phyloP scores from a whole-genome alignment of 2,888 invertebrate genomes.

The Labia minor region DNA sequence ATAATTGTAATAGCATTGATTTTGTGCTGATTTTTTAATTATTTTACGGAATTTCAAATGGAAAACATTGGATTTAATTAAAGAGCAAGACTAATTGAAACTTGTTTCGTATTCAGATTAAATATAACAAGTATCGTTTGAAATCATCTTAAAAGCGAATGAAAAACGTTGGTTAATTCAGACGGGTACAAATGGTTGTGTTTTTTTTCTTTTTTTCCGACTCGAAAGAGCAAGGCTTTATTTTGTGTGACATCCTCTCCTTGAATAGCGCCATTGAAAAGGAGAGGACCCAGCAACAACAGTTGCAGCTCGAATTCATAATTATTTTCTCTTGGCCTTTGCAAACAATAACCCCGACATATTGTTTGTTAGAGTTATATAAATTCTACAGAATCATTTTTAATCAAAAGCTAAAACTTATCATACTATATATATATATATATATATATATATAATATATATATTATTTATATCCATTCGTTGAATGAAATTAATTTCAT shows the following conservation, averaged over 20 bases:
- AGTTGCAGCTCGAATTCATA: conserved; percentile 2
- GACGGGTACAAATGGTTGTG: neutral
- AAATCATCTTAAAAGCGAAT: conserved; percentile 8
- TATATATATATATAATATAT: too few species aligned
- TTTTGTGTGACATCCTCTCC: conserved; percentile 2
- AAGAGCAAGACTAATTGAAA: neutral
- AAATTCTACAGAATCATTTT: neutral
- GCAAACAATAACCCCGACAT: neutral
- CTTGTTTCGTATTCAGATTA: neutral
- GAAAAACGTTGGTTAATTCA: neutral
- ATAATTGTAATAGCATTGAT: too few species aligned
- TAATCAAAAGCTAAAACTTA: conserved; percentile 4
- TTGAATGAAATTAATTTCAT: neutral
- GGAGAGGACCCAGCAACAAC: neutral
- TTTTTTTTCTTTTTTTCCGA: neutral
- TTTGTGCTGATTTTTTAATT: too few species aligned
- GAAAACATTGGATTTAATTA: neutral
- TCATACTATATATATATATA: too few species aligned
- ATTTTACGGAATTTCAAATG: neutral
- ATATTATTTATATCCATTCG: neutral
- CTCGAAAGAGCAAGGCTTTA: conserved; percentile 5
- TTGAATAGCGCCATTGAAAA: neutral
- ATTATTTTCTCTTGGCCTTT: conserved; percentile 13
- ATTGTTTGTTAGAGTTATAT: conserved; percentile 4
- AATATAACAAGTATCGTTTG: conserved; percentile 13